A percentile compares a stretch with the other conserved stretches of the same genome.
These are phyloP conservation scores for Patella depressa DNA, from an alignment of 2,888 invertebrate species.

Conservation along the genomic window DNA sequence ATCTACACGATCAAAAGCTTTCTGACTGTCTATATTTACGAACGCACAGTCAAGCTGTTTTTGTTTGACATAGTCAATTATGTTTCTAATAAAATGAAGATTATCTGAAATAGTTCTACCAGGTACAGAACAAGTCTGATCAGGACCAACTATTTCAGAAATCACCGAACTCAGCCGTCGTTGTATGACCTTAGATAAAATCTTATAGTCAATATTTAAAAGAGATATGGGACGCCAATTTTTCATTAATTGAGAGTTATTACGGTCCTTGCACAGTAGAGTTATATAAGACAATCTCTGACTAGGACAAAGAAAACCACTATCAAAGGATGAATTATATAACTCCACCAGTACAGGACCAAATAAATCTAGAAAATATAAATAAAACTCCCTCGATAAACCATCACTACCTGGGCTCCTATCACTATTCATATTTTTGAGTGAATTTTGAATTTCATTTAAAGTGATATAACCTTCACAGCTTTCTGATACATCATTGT, in stretches of 20 bases:
- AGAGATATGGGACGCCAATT: too few relatives aligned
- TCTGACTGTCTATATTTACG: too few relatives aligned
- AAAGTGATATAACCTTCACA: conserved; percentile 14
- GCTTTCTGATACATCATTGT: background rate
- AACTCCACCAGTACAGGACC: conserved; percentile 25
- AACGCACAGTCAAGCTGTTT: too few relatives aligned
- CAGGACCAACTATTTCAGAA: too few relatives aligned
- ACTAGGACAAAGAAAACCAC: conserved; percentile 21
- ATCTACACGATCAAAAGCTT: too few relatives aligned
- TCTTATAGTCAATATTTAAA: too few relatives aligned
- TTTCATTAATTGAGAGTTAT: conserved; percentile 23
- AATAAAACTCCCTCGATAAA: conserved; percentile 39
- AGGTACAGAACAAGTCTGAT: too few relatives aligned
- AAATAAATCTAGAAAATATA: conserved; percentile 28
- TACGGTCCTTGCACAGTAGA: conserved; percentile 40
- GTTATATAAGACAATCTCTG: conserved; percentile 29
- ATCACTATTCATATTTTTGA: conserved; percentile 29
- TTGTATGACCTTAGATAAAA: too few relatives aligned
- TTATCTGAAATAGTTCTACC: too few relatives aligned
- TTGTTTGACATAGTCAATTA: too few relatives aligned
- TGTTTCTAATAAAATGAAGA: too few relatives aligned
- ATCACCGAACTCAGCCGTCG: too few relatives aligned
- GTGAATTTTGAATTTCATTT: conserved; percentile 17
- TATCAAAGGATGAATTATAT: conserved; percentile 26
- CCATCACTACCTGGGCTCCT: conserved; percentile 43